These are phyloP conservation scores for Manacus vitellinus DNA, from an alignment of 2,113 vertebrate genomes.

Conservation along the genomic window DNA sequence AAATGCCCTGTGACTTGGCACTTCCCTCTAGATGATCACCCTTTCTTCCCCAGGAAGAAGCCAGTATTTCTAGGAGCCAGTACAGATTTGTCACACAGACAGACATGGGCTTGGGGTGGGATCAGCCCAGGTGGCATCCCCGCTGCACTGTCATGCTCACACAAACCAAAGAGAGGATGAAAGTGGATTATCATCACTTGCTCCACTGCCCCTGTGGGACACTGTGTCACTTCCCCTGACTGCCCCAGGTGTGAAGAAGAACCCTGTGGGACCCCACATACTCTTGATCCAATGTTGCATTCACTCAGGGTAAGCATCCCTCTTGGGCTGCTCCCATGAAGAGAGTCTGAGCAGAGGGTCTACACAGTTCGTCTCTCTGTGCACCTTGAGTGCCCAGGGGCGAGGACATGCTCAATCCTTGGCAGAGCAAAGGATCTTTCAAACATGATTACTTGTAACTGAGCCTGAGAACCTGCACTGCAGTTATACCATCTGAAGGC, in stretches of 20 bases:
- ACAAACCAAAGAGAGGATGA: neutral
- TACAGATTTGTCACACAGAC: neutral
- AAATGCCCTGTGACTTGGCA: neutral
- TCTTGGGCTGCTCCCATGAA: neutral
- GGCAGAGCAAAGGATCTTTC: neutral
- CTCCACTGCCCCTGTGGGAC: rapidly evolving
- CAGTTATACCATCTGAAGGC: neutral
- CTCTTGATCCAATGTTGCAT: rapidly evolving
- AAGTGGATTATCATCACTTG: neutral
- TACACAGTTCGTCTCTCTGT: neutral
- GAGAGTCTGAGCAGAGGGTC: neutral
- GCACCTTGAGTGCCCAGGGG: neutral
- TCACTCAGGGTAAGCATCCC: neutral
- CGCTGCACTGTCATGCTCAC: rapidly evolving
- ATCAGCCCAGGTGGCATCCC: neutral
- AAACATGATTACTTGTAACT: neutral
- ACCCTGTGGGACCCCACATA: neutral
- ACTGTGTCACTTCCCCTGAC: neutral
- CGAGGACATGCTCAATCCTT: neutral
- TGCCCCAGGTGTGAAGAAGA: rapidly evolving
- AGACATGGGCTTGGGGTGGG: rapidly evolving
- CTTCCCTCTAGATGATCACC: neutral
- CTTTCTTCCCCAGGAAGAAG: neutral
- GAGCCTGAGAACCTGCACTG: neutral
- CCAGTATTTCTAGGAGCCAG: neutral